Conservation (phyloP, 2,797 vertebrate genomes). For the Gobionotothen gibberifrons region DNA sequence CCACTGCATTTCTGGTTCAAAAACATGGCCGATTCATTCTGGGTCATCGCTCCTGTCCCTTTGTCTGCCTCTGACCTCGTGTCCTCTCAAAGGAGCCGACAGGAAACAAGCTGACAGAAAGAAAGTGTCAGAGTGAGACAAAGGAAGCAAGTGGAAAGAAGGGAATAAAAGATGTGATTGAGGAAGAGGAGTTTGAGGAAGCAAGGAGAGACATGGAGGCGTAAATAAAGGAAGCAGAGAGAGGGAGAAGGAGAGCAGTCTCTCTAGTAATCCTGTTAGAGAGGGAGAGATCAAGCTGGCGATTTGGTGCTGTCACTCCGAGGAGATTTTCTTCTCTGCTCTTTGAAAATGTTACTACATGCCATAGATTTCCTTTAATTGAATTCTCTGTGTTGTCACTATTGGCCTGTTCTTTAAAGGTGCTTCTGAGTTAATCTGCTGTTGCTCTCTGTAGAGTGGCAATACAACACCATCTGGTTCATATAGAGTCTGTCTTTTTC, state of each 20-base stretch:
- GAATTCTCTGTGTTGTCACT: constrained; percentile 36
- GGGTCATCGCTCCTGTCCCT: constrained; percentile 30
- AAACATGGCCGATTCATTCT: constrained; percentile 26
- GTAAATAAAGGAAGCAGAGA: constrained; percentile 27
- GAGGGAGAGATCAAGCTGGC: constrained; percentile 36
- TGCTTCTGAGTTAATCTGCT: constrained; percentile 11
- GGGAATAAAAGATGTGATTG: constrained; percentile 6
- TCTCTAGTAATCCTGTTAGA: constrained; percentile 63
- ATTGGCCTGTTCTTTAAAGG: constrained; percentile 2
- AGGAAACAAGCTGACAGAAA: constrained; percentile 55
- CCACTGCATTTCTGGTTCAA: constrained; percentile 25
- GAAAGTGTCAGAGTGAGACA: constrained; percentile 42
- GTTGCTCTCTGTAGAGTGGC: constrained; percentile 15
- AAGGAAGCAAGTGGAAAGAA: background rate
- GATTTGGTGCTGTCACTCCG: constrained; percentile 42
- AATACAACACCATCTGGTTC: too few relatives aligned
- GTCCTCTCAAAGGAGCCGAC: constrained; percentile 51
- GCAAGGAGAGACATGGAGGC: constrained; percentile 13
- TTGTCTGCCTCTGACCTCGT: constrained; percentile 41
- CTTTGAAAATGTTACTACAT: constrained; percentile 42
- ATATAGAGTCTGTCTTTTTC: background rate
- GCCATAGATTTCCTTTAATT: constrained; percentile 56
- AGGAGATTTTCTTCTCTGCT: constrained; percentile 44
- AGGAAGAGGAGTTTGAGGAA: background rate
- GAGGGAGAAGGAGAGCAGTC: constrained; percentile 30